A percentile compares a stretch with the other conserved stretches of the same genome.
These are phyloP conservation scores for Ennomos fuscantarius DNA, from an alignment of 2,888 invertebrate genomes.

Conservation along the genomic window DNA sequence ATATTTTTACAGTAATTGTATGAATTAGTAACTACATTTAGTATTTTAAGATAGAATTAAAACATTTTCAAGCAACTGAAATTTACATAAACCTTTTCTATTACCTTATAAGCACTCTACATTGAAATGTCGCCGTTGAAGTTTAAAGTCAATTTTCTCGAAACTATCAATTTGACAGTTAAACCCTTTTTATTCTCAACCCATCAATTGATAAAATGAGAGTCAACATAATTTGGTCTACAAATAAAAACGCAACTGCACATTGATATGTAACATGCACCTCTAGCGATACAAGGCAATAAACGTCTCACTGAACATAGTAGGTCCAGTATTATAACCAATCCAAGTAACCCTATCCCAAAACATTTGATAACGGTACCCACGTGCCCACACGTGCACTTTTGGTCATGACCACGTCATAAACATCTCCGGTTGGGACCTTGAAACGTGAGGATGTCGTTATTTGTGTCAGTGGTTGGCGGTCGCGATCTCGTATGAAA, in stretches of 20 bases:
- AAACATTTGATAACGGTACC: conserved; percentile 61
- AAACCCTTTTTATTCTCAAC: no score
- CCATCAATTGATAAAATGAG: no score
- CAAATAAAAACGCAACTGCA: conserved; percentile 2
- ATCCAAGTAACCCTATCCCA: conserved; percentile 33
- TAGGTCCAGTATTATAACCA: conserved; percentile 9
- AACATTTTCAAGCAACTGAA: no score
- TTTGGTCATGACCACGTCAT: conserved; percentile 58
- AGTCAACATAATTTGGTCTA: background rate
- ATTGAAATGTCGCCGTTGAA: no score
- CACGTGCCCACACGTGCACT: conserved; percentile 67
- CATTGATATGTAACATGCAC: conserved; percentile 7
- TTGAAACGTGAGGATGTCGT: conserved; percentile 24
- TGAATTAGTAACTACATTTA: no score
- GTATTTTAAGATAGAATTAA: no score
- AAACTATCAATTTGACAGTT: no score
- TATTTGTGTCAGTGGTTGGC: conserved; percentile 15
- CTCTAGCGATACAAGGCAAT: conserved; percentile 11
- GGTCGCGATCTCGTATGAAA: background rate
- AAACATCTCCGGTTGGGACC: conserved; percentile 37
- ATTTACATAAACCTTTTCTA: no score
- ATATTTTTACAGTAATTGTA: no score
- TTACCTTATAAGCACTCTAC: no score
- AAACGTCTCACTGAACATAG: conserved; percentile 9
- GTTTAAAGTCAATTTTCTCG: no score